phyloP scores from a whole-genome alignment of 2,888 invertebrate genomes.

The Onthophagus sagittarius region DNA sequence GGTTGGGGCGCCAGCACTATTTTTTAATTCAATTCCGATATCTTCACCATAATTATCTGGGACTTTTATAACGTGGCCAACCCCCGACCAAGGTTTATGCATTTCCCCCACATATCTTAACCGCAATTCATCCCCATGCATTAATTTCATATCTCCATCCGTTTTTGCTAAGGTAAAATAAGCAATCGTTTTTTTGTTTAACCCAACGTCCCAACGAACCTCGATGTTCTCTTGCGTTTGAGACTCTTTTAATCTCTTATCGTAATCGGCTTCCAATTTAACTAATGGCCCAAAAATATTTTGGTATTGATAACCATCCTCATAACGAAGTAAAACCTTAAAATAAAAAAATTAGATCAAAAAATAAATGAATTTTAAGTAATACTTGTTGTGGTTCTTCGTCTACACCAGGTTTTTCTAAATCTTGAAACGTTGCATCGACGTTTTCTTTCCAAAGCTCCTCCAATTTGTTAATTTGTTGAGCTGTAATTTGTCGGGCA shows the following conservation, averaged over 20 bases:
- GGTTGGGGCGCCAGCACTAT: constrained; percentile 88
- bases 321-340: constrained; percentile 66
- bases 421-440: constrained; percentile 95
- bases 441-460: constrained; percentile 99
- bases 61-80: constrained; percentile 96
- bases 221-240: constrained; percentile 98
- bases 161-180: constrained; percentile 97
- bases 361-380: constrained; percentile 5
- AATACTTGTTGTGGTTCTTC: constrained; percentile 92
- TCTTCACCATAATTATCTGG: constrained; percentile 97
- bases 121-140: constrained; percentile 97
- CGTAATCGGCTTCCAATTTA: constrained; percentile 96
- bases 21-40: constrained; percentile 94
- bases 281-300: constrained; percentile 97
- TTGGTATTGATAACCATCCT: constrained; percentile 99
- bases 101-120: constrained; percentile 89
- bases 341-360: constrained; percentile 5
- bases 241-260: constrained; percentile 94
- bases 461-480: constrained; percentile 96
- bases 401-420: constrained; percentile 97
- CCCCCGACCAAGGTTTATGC: constrained; percentile 95
- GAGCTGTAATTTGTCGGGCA: constrained; percentile 94
- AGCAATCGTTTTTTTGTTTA: constrained; percentile 97
- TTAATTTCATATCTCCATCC: constrained; percentile 96
- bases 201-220: constrained; percentile 97